Evolutionary conservation across 2,888 invertebrate species (phyloP).

Genomic region (Seira sanloemensis): DNA sequence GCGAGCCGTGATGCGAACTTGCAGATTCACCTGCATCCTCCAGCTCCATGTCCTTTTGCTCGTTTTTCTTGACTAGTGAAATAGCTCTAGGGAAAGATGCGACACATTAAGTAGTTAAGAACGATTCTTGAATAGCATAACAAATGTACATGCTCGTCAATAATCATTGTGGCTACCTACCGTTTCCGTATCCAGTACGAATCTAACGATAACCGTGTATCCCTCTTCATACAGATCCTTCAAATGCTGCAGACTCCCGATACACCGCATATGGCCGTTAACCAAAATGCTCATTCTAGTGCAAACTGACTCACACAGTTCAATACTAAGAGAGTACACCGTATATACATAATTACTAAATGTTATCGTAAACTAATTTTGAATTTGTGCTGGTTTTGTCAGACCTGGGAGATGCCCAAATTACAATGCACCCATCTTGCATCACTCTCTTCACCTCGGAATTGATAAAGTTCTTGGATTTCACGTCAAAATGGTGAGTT

Average conservation of each 20-base stretch:
- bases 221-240: constrained; percentile 41
- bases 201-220: constrained; percentile 54
- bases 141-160: no score
- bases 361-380: no score
- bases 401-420: constrained; percentile 54
- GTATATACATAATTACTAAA: no score
- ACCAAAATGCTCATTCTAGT: constrained; percentile 57
- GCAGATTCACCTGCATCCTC: no score
- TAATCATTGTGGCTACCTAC: constrained; percentile 15
- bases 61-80: no score
- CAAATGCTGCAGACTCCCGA: constrained; percentile 48
- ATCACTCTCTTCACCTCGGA: constrained; percentile 27
- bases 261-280: constrained; percentile 52
- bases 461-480: constrained; percentile 39
- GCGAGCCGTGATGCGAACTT: no score
- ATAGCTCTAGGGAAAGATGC: no score
- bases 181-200: constrained; percentile 51
- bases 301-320: constrained; percentile 52
- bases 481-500: constrained; percentile 33
- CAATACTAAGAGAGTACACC: constrained; percentile 50
- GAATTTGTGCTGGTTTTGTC: no score
- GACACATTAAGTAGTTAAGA: no score
- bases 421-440: constrained; percentile 48
- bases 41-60: no score
- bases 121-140: no score